Conservation (phyloP, 2,797 vertebrate genomes). For the Distichodus sexfasciatus region DNA sequence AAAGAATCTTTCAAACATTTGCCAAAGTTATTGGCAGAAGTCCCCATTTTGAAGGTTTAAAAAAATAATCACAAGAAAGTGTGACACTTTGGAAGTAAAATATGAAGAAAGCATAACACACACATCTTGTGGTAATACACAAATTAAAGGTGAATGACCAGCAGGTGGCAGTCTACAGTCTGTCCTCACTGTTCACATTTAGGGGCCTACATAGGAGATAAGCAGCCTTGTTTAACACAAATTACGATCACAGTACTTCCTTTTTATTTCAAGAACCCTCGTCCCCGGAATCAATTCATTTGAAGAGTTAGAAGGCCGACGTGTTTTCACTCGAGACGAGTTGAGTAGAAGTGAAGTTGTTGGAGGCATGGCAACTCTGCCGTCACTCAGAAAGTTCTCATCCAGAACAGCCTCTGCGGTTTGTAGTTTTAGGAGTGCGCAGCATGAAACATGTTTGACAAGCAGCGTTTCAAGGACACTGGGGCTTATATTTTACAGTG, state of each 20-base stretch:
- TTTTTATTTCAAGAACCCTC: too few relatives aligned
- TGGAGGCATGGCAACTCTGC: background rate
- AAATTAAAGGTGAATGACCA: constrained; percentile 47
- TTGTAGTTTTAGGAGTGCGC: constrained; percentile 30
- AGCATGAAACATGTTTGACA: constrained; percentile 58
- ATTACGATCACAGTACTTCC: constrained; percentile 18
- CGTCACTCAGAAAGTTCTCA: constrained; percentile 22
- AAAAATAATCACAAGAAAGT: too few relatives aligned
- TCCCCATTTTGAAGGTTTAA: too few relatives aligned
- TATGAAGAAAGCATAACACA: too few relatives aligned
- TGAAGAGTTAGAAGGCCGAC: background rate
- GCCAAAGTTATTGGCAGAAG: too few relatives aligned
- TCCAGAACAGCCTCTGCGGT: constrained; percentile 6
- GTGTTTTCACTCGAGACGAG: background rate
- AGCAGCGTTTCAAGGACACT: constrained; percentile 63
- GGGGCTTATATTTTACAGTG: constrained; percentile 59
- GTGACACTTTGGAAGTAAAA: too few relatives aligned
- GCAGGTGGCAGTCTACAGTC: constrained; percentile 68
- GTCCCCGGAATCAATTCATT: background rate
- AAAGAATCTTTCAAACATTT: too few relatives aligned
- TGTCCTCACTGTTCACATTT: constrained; percentile 29
- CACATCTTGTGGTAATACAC: background rate
- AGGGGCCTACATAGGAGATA: constrained; percentile 24
- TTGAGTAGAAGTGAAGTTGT: background rate
- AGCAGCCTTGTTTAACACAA: constrained; percentile 57